Conservation (phyloP, 2,113 vertebrate species). For the Dicaeum eximium region DNA sequence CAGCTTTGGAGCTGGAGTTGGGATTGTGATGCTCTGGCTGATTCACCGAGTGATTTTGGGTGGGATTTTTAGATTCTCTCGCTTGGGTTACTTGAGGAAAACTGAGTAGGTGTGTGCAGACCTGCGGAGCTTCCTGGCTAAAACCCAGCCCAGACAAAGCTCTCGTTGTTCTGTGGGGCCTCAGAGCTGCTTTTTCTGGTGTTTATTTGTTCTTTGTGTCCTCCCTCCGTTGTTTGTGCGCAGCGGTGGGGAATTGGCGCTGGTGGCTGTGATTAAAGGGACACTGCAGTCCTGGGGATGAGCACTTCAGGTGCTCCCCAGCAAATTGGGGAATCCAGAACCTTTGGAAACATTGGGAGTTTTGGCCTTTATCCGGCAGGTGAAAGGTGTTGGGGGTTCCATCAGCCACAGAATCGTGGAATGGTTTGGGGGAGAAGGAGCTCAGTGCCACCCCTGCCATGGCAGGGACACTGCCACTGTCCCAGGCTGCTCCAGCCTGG, state of each 20-base stretch:
- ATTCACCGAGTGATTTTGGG: background rate
- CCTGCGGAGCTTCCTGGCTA: background rate
- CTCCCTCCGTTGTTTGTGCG: background rate
- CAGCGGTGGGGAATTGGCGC: background rate
- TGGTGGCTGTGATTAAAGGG: background rate
- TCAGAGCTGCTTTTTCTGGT: background rate
- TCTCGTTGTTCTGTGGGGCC: background rate
- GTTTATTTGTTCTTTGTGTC: background rate
- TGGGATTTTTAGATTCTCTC: rapidly evolving
- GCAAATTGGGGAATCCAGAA: rapidly evolving
- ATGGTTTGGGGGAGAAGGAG: background rate
- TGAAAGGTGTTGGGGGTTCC: rapidly evolving
- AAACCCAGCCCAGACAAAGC: background rate
- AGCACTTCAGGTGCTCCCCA: background rate
- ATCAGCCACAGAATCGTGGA: rapidly evolving
- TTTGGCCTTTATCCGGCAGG: background rate
- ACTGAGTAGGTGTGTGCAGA: background rate
- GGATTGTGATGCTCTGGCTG: background rate
- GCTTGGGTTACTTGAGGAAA: background rate
- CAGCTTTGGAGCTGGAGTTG: rapidly evolving
- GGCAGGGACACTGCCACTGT: background rate
- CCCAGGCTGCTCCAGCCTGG: background rate
- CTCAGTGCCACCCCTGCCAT: background rate
- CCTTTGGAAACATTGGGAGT: rapidly evolving
- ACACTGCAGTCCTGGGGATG: rapidly evolving